Conservation (phyloP, 2,113 vertebrate species). For the Lontra canadensis region DNA sequence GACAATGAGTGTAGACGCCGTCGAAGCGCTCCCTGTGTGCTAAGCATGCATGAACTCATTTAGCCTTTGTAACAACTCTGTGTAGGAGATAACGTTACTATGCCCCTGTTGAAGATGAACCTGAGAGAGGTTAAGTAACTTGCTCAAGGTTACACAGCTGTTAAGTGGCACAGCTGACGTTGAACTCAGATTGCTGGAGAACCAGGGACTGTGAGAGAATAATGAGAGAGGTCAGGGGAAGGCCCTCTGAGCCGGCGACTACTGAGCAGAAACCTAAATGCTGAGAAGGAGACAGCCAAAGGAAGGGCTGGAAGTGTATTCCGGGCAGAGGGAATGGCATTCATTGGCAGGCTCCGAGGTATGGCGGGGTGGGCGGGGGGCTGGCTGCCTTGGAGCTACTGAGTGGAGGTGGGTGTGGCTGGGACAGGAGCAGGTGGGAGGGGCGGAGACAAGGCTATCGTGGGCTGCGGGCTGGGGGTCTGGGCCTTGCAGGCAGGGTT, state of each 20-base stretch:
- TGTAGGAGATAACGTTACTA: background rate
- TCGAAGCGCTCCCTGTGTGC: background rate
- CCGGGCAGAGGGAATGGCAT: background rate
- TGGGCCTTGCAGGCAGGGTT: background rate
- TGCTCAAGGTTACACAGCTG: background rate
- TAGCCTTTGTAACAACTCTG: background rate
- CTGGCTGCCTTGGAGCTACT: background rate
- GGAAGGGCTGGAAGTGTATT: background rate
- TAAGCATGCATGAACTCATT: background rate
- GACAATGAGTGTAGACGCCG: background rate
- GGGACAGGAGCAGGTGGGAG: background rate
- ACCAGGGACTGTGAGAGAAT: background rate
- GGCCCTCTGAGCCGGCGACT: background rate
- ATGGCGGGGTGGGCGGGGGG: too few relatives aligned
- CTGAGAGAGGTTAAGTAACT: background rate
- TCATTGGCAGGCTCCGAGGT: background rate
- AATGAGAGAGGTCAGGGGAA: background rate
- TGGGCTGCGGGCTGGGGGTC: background rate
- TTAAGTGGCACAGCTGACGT: background rate
- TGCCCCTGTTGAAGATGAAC: background rate
- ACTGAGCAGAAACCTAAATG: background rate
- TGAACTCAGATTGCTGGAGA: background rate
- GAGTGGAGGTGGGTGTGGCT: background rate
- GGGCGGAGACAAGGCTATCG: background rate
- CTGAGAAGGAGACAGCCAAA: background rate